phyloP scores from a whole-genome alignment of 2,113 vertebrate species.

The Etia nguti region DNA sequence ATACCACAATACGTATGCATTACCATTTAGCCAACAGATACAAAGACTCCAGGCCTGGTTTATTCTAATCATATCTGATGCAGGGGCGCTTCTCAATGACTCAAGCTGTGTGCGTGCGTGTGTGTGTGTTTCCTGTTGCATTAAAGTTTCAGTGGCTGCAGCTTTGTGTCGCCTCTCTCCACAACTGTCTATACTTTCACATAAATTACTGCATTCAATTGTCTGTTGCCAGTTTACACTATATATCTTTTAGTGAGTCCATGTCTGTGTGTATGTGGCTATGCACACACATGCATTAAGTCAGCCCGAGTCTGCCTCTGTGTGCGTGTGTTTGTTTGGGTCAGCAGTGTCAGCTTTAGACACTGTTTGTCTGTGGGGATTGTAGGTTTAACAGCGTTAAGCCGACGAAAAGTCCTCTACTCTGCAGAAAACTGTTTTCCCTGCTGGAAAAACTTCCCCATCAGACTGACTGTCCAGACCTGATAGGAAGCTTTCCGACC shows the following conservation, averaged over 20 bases:
- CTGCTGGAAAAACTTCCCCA: constrained; percentile 31
- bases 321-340: constrained; percentile 28
- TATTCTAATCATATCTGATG: not conserved
- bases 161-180: not conserved
- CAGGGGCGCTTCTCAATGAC: not conserved
- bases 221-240: not conserved
- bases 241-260: not conserved
- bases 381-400: constrained; percentile 68
- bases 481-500: constrained; percentile 57
- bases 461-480: constrained; percentile 54
- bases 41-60: not conserved
- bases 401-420: constrained; percentile 64
- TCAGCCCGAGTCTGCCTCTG: not conserved
- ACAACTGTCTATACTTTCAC: not conserved
- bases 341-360: constrained; percentile 69
- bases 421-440: constrained; percentile 64
- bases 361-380: constrained; percentile 62
- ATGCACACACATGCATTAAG: not conserved
- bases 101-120: not conserved
- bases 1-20: not conserved
- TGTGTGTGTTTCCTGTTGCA: not conserved
- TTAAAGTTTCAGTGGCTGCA: not conserved
- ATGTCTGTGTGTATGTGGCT: not conserved
- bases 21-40: not conserved
- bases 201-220: not conserved